Conservation (phyloP, 2,888 invertebrate species). For the Eupithecia tripunctaria region DNA sequence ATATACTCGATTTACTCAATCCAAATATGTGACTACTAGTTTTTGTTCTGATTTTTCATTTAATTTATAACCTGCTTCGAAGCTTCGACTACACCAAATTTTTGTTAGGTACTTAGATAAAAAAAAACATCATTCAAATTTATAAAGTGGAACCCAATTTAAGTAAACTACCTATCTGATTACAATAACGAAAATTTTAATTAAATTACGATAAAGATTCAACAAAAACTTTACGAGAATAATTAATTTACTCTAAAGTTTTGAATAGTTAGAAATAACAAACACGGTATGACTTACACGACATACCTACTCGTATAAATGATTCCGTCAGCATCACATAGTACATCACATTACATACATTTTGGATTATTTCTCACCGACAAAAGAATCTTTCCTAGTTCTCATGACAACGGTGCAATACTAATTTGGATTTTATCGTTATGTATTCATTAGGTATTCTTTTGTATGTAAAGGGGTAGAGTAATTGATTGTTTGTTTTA, state of each 20-base stretch:
- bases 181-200: not conserved
- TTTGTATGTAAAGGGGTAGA: constrained; percentile 4
- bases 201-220: not conserved
- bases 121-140: not conserved
- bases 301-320: not conserved
- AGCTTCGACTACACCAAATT: not conserved
- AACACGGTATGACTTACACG: not conserved
- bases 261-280: not conserved
- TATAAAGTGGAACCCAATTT: too few relatives aligned
- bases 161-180: not conserved
- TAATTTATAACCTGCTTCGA: not conserved
- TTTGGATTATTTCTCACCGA: constrained; percentile 65
- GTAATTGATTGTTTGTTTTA: constrained; percentile 7
- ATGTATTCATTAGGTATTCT: constrained; percentile 1
- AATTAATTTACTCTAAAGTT: not conserved
- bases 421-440: constrained; percentile 46
- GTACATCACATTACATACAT: constrained; percentile 10
- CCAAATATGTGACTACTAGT: not conserved
- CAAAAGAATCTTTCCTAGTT: constrained; percentile 60
- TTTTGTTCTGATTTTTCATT: not conserved
- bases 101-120: not conserved
- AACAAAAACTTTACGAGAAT: not conserved
- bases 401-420: constrained; percentile 67
- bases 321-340: not conserved
- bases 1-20: not conserved